Percentiles rank a stretch among this genome's conserved stretches.
phyloP scores from a whole-genome alignment of 2,113 vertebrate species.

The Pseudolaguvia tuberculata region DNA sequence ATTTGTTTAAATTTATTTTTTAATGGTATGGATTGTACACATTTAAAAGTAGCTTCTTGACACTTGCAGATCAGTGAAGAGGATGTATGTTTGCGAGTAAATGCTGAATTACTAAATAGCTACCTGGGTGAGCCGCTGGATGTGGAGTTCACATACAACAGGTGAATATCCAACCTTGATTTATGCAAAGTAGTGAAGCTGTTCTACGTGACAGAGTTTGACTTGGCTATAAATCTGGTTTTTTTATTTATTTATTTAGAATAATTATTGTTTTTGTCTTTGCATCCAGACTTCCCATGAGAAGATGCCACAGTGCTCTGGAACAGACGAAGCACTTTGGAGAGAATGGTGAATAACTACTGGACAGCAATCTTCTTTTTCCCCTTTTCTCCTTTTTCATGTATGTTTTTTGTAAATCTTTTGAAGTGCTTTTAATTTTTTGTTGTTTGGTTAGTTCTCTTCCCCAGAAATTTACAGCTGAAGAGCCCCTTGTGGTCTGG shows the following conservation, averaged over 20 bases:
- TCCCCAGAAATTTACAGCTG: slow-evolving; percentile 58
- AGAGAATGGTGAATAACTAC: slow-evolving; percentile 69
- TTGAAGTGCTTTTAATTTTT: neutral
- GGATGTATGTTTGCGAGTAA: slow-evolving; percentile 77
- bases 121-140: slow-evolving; percentile 87
- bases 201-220: neutral
- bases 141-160: slow-evolving; percentile 84
- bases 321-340: slow-evolving; percentile 74
- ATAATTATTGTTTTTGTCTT: neutral
- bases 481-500: slow-evolving; percentile 62
- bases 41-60: neutral
- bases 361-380: neutral
- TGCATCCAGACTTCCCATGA: slow-evolving; percentile 71
- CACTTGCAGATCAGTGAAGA: slow-evolving; percentile 77
- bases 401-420: neutral
- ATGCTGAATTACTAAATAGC: slow-evolving; percentile 73
- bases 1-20: neutral
- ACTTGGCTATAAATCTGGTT: too few species aligned
- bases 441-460: slow-evolving; percentile 63
- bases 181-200: neutral
- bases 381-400: neutral
- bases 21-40: neutral
- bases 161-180: slow-evolving; percentile 61
- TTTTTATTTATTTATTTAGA: neutral
- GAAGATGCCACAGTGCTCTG: slow-evolving; percentile 83